Percentiles rank a stretch among this genome's conserved stretches.
Evolutionary conservation across 2,888 invertebrate species (phyloP).

Genomic region (Timema cristinae): DNA sequence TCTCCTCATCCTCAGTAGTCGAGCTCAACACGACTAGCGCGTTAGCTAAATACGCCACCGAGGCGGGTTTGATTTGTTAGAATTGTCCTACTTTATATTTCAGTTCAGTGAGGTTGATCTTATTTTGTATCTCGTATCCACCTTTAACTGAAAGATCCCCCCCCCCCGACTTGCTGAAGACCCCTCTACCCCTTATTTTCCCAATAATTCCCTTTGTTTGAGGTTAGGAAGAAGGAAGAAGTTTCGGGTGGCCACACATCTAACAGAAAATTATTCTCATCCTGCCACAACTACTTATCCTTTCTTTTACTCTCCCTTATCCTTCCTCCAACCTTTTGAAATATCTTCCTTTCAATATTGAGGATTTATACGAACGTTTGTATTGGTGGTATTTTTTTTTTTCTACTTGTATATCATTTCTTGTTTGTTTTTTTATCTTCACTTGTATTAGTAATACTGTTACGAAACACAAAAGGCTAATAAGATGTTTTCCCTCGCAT

Average conservation of each 20-base stretch:
- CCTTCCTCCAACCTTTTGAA: background rate
- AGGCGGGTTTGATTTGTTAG: too few relatives aligned
- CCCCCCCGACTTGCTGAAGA: too few relatives aligned
- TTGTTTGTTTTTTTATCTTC: conserved; percentile 5
- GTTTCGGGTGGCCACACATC: background rate
- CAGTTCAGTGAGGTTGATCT: too few relatives aligned
- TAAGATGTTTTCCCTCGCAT: too few relatives aligned
- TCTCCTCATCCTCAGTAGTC: too few relatives aligned
- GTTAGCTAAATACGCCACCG: too few relatives aligned
- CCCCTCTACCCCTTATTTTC: background rate
- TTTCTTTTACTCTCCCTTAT: background rate
- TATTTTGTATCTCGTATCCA: too few relatives aligned
- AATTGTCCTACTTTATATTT: too few relatives aligned
- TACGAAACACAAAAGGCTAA: conserved; percentile 10
- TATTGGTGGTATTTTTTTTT: background rate
- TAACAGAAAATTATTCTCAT: conserved; percentile 13
- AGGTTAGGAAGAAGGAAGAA: too few relatives aligned
- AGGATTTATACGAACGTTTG: conserved; percentile 13
- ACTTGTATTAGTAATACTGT: conserved; percentile 16
- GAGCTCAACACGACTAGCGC: too few relatives aligned
- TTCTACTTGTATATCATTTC: background rate
- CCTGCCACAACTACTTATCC: too few relatives aligned
- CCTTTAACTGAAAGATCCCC: too few relatives aligned
- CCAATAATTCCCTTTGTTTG: conserved; percentile 14
- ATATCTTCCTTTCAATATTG: conserved; percentile 10